phyloP scores from a whole-genome alignment of 2,113 vertebrate species.

The Brachypteracias leptosomus region DNA sequence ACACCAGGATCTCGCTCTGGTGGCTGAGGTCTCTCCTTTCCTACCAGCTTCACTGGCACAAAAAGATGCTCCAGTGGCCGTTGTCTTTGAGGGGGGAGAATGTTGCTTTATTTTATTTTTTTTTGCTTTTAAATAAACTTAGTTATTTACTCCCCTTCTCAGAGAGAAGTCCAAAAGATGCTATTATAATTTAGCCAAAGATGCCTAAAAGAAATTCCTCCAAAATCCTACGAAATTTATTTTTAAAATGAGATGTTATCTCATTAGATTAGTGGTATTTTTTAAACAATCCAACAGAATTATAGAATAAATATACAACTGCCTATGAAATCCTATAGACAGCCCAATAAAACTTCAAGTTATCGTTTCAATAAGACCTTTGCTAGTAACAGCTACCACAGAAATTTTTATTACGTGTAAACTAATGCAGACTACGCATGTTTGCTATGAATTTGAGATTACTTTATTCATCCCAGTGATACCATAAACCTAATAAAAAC shows the following conservation, averaged over 20 bases:
- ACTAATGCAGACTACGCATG: neutral
- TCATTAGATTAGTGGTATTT: neutral
- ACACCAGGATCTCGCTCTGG: neutral
- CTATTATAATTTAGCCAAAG: neutral
- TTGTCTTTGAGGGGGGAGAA: neutral
- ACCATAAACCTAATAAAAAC: constrained; percentile 37
- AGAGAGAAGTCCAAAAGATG: neutral
- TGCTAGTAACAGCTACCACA: neutral
- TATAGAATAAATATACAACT: neutral
- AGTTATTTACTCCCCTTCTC: neutral
- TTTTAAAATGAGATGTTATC: neutral
- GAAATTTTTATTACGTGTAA: neutral
- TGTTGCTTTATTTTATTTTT: neutral
- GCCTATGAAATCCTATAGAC: neutral
- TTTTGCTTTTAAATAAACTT: neutral
- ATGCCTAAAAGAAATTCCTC: neutral
- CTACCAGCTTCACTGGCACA: neutral
- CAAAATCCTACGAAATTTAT: neutral
- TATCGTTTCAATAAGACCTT: neutral
- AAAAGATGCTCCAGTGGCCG: neutral
- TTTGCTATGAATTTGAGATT: neutral
- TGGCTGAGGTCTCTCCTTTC: neutral
- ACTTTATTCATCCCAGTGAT: constrained; percentile 45
- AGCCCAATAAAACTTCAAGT: neutral
- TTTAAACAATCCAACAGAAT: neutral